Conservation (phyloP, 2,113 vertebrate genomes). For the Xyrauchen texanus region DNA sequence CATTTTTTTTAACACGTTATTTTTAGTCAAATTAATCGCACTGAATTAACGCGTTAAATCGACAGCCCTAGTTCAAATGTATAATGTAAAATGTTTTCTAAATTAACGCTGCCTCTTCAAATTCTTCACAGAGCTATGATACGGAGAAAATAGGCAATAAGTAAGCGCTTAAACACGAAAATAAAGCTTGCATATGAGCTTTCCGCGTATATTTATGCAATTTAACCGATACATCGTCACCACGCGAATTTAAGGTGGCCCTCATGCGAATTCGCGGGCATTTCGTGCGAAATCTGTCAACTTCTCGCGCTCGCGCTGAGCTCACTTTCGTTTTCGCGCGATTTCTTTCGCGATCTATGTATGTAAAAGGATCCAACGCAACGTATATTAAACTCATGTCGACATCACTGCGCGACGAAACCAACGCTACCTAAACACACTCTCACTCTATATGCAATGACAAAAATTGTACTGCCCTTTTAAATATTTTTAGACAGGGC, state of each 20-base stretch:
- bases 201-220: not conserved
- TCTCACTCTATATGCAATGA: not conserved
- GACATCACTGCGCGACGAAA: constrained; percentile 31
- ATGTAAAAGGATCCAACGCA: too few species aligned
- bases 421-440: not conserved
- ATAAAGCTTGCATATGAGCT: not conserved
- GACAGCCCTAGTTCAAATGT: too few species aligned
- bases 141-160: not conserved
- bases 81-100: too few species aligned
- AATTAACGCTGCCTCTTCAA: too few species aligned
- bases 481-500: not conserved
- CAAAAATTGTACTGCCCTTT: not conserved
- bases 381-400: not conserved
- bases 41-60: too few species aligned
- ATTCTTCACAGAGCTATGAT: not conserved
- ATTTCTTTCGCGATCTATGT: not conserved
- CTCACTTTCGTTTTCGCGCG: not conserved
- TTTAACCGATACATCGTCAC: not conserved
- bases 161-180: not conserved
- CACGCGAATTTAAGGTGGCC: not conserved
- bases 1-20: too few species aligned
- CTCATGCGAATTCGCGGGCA: not conserved
- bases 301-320: not conserved
- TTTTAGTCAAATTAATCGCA: too few species aligned
- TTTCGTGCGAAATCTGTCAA: not conserved